phyloP scores from a whole-genome alignment of 2,888 invertebrate genomes.

The Pimpla rufipes region DNA sequence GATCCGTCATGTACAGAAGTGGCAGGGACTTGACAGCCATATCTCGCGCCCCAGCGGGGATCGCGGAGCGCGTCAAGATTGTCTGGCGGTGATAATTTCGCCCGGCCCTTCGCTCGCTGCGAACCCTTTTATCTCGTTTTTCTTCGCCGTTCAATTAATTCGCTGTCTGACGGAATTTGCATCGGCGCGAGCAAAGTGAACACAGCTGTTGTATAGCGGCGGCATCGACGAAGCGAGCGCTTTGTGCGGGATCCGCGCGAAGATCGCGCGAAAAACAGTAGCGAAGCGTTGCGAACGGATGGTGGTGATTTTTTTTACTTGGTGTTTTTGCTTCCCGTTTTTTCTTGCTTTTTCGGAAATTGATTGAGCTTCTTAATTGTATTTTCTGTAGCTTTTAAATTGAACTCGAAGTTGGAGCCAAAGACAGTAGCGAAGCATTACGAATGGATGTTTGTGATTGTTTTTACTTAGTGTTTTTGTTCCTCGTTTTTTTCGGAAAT shows the following conservation, averaged over 20 bases:
- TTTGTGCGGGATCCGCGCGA: not conserved
- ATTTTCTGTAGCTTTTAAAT: too few relatives aligned
- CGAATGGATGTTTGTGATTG: too few relatives aligned
- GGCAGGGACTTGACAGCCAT: conserved; percentile 51
- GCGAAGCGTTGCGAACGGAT: not conserved
- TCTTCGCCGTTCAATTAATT: conserved; percentile 24
- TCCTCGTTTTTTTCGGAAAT: too few relatives aligned
- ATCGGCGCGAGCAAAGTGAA: conserved; percentile 25
- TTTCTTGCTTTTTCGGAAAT: too few relatives aligned
- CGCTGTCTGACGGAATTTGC: conserved; percentile 18
- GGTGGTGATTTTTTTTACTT: not conserved
- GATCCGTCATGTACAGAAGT: conserved; percentile 49
- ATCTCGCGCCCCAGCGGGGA: conserved; percentile 17
- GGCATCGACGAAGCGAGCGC: not conserved
- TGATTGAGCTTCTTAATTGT: too few relatives aligned
- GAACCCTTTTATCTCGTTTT: conserved; percentile 21
- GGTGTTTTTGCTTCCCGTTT: too few relatives aligned
- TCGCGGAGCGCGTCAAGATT: conserved; percentile 29
- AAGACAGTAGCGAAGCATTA: too few relatives aligned
- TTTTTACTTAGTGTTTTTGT: too few relatives aligned
- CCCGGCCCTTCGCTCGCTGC: not conserved
- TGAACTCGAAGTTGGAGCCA: too few relatives aligned
- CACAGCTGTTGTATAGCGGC: conserved; percentile 6
- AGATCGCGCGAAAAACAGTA: not conserved
- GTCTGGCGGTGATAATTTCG: conserved; percentile 20